Evolutionary conservation across 2,888 invertebrate species (phyloP), one percentile per base, ranked within the genome.

Genomic region (Rhynchonema sp.): DNA sequence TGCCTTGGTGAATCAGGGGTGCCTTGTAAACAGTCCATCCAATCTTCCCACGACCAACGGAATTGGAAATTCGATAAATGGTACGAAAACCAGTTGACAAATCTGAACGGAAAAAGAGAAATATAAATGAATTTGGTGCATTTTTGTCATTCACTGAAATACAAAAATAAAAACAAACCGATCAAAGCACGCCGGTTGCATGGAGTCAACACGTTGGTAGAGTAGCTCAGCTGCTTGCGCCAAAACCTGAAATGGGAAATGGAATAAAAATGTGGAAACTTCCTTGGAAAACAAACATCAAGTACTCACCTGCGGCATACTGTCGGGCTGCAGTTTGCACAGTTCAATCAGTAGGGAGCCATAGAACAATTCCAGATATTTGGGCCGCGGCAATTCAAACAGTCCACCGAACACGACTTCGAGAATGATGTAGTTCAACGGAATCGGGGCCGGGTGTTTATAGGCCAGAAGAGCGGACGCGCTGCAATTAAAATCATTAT

Each of bases 41-140:
- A 79, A 62, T 79, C 78, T 26, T 74, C 73, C 98, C 98, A 98
- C 1, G 89, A 89, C 96, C 96, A 98, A 59, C 91, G 83, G 74
- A 91, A 98, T 75, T 98, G 94, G 75, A 98, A 98, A 78, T 98
- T 98, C 74, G 94, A 94, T 75, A 98, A 80, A 76, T 98, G 96
- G 74, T 96, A 96, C 0, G 88, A 83, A 76, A 98, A 98, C 98
- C 98, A 99, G 74, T 83, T 84, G 28, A 86, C 87, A 74, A 98
- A 91, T 68, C 94, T 84, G 74, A 13, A 17, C 17, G 6, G 6
- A 38, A 38, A 38, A 38, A 6, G 17, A 17, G 17, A 38, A 53
- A 53, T 13, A 53, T 53, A 25, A 13, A 26, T 53, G 53, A 6
- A 26, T 6, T 53, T 53, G 20, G 22, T 30, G 13, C 0, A 3